Conservation (phyloP, 2,797 vertebrate species). For the Ispidina lecontei region DNA sequence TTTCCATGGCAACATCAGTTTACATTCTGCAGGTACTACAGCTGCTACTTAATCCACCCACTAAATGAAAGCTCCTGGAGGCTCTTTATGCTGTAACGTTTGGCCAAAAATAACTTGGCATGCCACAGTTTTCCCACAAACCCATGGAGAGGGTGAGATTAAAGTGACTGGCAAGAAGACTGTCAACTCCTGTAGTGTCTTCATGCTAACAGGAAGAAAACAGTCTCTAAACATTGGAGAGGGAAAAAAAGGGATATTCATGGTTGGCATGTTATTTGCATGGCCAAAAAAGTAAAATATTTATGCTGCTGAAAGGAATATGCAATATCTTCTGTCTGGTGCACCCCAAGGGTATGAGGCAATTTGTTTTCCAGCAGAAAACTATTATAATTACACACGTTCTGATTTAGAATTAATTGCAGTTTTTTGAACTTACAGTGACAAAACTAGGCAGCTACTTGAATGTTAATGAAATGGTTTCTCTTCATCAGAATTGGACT, state of each 20-base stretch:
- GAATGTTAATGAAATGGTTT: constrained; percentile 62
- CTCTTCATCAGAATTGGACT: background rate
- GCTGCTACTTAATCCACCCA: constrained; percentile 82
- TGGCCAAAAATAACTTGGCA: constrained; percentile 79
- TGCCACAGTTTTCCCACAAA: constrained; percentile 67
- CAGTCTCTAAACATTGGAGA: constrained; percentile 19
- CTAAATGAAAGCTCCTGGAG: constrained; percentile 76
- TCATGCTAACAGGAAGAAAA: constrained; percentile 58
- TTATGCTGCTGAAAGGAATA: constrained; percentile 59
- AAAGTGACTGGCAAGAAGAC: constrained; percentile 71
- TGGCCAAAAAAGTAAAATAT: constrained; percentile 35
- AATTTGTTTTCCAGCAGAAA: constrained; percentile 75
- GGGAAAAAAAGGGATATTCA: constrained; percentile 26
- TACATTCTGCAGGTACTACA: constrained; percentile 88
- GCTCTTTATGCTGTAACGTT: constrained; percentile 30
- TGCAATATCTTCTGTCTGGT: constrained; percentile 6
- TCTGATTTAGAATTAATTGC: constrained; percentile 76
- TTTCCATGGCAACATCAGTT: constrained; percentile 92
- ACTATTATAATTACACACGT: constrained; percentile 66
- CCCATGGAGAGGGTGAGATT: constrained; percentile 58
- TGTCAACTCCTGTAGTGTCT: constrained; percentile 58
- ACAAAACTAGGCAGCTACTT: constrained; percentile 69
- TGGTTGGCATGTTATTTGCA: background rate
- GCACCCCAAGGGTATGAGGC: constrained; percentile 63
- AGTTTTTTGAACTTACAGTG: constrained; percentile 59